Evolutionary conservation across 2,797 vertebrate genomes (phyloP).

Genomic region (Anas georgica): DNA sequence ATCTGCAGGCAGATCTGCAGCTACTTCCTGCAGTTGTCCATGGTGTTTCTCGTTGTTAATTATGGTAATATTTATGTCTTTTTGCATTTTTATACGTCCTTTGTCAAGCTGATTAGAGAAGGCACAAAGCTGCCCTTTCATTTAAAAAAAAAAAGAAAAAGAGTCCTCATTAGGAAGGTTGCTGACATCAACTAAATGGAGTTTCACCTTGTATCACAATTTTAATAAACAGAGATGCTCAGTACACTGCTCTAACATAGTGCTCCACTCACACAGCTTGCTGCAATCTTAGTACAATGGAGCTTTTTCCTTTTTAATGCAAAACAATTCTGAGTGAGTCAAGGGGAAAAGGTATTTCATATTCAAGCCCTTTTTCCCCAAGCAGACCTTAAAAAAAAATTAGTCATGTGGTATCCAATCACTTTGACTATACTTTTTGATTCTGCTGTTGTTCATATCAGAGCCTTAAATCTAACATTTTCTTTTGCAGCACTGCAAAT

Average conservation of each 20-base stretch:
- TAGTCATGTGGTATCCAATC: background rate
- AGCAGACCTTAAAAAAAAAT: constrained; percentile 5
- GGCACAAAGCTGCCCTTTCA: constrained; percentile 70
- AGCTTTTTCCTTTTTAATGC: constrained; percentile 30
- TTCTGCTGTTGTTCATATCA: background rate
- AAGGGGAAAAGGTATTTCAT: constrained; percentile 18
- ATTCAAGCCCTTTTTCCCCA: constrained; percentile 17
- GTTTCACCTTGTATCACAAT: constrained; percentile 68
- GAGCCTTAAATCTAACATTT: constrained; percentile 48
- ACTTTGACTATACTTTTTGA: background rate
- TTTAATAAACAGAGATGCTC: constrained; percentile 66
- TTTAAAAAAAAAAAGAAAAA: constrained; percentile 30
- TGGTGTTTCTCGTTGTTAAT: constrained; percentile 63
- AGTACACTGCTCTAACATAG: background rate
- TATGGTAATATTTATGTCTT: constrained; percentile 71
- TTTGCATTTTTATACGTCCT: constrained; percentile 58
- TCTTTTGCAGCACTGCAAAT: constrained; percentile 21
- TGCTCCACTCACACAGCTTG: constrained; percentile 12
- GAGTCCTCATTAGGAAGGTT: constrained; percentile 61
- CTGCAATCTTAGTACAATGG: background rate
- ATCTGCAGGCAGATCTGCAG: constrained; percentile 42
- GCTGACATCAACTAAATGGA: constrained; percentile 72
- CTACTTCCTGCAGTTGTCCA: constrained; percentile 40
- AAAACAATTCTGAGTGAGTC: constrained; percentile 24
- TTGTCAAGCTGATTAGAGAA: constrained; percentile 73